Evolutionary conservation across 2,888 invertebrate genomes (phyloP), one percentile per base, ranked within the genome.

Genomic region (Apamea epomidion): DNA sequence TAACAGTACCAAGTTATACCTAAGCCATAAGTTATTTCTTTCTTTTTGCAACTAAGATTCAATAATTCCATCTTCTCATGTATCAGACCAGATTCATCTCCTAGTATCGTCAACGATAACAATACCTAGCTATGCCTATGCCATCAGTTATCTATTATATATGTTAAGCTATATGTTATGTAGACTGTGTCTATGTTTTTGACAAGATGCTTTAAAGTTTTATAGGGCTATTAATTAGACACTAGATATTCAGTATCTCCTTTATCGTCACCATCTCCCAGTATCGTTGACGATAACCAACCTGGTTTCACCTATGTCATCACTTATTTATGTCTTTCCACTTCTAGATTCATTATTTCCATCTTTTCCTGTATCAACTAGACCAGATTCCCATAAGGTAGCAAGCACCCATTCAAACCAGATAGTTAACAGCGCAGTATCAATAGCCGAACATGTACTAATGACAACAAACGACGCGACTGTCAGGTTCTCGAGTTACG

Each of bases 401-500:
- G 51, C 42, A 16, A 70, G 64, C 25, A 37, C 7, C 65, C 29
- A 54, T 14, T 76, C 65, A 74, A 70, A 73, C 74, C 42, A 29
- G 73, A 51, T 67, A 77, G 75, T 77, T 83, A 80, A 74, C 72
- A 80, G 48, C 29, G 0, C 42, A 42, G 70, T 81, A 81, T 78
- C 81, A 87, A 85, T 84, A 70, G 71, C 54, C 69, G 69, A 70
- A 76, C 68, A 79, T 65, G 74, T 76, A 68, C 85, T 89, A 88
- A 91, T 88, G 84, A 79, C 85, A 85, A 89, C 84, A 90, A 88
- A 90, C 85, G 89, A 87, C 82, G 80, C 74, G 80, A 68, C 81
- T 73, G 78, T 69, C 75, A 84, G 87, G 88, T 88, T 84, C 87
- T 85, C 88, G 83, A 90, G 90, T 91, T 89, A 86, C 87, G 89